These are phyloP conservation scores for Lerista edwardsae DNA, from an alignment of 2,797 vertebrate genomes.

Conservation along the genomic window DNA sequence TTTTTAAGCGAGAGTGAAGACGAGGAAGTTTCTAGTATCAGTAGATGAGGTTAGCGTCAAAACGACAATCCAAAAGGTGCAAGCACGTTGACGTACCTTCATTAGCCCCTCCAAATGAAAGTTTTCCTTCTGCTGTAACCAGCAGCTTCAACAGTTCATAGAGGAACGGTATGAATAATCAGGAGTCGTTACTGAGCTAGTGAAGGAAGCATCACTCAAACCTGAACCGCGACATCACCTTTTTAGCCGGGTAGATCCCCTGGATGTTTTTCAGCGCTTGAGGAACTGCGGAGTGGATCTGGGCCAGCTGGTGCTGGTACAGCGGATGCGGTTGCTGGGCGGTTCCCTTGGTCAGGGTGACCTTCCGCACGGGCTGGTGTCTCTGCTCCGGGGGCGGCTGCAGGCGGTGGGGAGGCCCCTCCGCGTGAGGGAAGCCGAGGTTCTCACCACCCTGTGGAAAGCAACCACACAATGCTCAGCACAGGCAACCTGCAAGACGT, in stretches of 20 bases:
- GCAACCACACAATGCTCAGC: conserved; percentile 71
- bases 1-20: neutral
- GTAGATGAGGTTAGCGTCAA: conserved; percentile 50
- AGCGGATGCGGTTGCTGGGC: conserved; percentile 79
- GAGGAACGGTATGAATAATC: neutral
- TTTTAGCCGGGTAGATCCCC: conserved; percentile 78
- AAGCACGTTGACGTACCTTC: conserved; percentile 48
- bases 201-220: conserved; percentile 41
- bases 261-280: conserved; percentile 81
- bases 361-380: conserved; percentile 86
- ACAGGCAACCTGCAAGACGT: conserved; percentile 5
- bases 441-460: conserved; percentile 84
- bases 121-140: neutral
- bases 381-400: conserved; percentile 73
- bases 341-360: conserved; percentile 84
- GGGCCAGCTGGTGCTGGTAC: conserved; percentile 71
- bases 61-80: conserved; percentile 31
- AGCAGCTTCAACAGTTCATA: neutral
- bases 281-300: conserved; percentile 71
- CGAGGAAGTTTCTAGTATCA: too few species aligned
- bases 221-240: conserved; percentile 69
- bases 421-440: conserved; percentile 74
- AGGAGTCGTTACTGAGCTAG: neutral
- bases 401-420: conserved; percentile 78
- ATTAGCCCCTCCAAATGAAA: conserved; percentile 14